Evolutionary conservation across 2,113 vertebrate species (phyloP), one percentile per base, ranked within the genome.

Genomic region (Dendrocopos noguchii): DNA sequence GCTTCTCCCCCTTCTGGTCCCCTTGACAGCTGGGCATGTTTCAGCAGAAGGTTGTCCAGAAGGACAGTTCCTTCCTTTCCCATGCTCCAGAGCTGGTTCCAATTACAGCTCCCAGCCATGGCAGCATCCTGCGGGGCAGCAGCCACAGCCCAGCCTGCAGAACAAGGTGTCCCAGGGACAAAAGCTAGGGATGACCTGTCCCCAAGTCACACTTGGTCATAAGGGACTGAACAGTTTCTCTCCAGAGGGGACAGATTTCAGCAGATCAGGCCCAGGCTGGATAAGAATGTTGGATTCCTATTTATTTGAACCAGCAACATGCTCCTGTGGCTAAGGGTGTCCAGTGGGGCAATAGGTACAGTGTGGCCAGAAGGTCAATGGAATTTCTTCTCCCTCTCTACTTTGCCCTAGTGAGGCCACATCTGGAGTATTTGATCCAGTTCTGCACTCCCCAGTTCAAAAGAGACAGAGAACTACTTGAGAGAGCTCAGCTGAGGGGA

Each of bases 21-120:
- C 63, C 66, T 16, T 10, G n/a, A 73, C 82, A 95, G 94, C 82
- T 81, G 90, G 91, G 92, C 90, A 91, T 31, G 18, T 20, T 4
- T 46, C 81, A 71, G 80, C 56, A 50, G 14, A 7, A 1, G 8
- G 5, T 66, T 9, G 4, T 3, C 79, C 71, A 9, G 17, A 34
- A 63, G 80, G 42, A 90, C 4, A 84, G 87, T 67, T 86, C 91
- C 91, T 96, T 72, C 93, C 94, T 89, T 94, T 96, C 94, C 93
- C 95, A 96, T 91, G 91, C 94, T 76, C 91, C n/a, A 0, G 89
- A 64, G 85, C 74, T 4, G 70, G 25, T 67, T 84, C 93, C 1
- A 7, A 72, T 65, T n/a, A 9, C 91, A 78, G 78, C 80, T 87
- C 74, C 82, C 88, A 66, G 34, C 0, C 2, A 34, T 1, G 2